Evolutionary conservation across 2,113 vertebrate species (phyloP).

Genomic region (Camelus bactrianus): DNA sequence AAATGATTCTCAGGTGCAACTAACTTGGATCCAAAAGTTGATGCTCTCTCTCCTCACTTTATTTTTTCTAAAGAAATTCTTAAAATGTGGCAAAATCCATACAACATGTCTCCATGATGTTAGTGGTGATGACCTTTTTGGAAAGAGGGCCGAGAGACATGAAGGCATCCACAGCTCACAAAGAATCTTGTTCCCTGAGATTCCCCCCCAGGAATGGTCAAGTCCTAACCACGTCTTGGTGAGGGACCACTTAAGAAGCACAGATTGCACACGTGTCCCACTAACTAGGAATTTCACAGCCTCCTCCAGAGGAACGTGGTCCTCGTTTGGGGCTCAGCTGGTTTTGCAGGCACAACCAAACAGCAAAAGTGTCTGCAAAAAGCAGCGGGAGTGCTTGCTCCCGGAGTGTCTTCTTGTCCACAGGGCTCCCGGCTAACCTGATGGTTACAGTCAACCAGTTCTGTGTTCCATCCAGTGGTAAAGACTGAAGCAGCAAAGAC

Average conservation of each 20-base stretch:
- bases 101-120: not conserved
- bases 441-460: too few species aligned
- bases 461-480: not conserved
- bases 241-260: not conserved
- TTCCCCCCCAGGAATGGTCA: not conserved
- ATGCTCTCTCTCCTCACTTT: not conserved
- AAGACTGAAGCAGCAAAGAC: not conserved
- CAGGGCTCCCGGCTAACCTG: not conserved
- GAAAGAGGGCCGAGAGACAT: not conserved
- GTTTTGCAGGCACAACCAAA: not conserved
- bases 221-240: not conserved
- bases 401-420: not conserved
- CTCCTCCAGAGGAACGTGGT: not conserved
- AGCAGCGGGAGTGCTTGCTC: not conserved
- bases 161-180: not conserved
- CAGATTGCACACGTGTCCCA: not conserved
- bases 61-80: not conserved
- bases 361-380: not conserved
- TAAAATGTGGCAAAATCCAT: not conserved
- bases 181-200: not conserved
- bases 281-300: slow-evolving; percentile 34
- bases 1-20: not conserved
- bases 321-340: not conserved
- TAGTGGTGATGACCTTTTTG: not conserved
- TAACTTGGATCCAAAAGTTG: not conserved